Evolutionary conservation across 1,140 invertebrate genomes (phyloP), one percentile per base, ranked within the genome.

Genomic region (Eriosoma lanigerum): DNA sequence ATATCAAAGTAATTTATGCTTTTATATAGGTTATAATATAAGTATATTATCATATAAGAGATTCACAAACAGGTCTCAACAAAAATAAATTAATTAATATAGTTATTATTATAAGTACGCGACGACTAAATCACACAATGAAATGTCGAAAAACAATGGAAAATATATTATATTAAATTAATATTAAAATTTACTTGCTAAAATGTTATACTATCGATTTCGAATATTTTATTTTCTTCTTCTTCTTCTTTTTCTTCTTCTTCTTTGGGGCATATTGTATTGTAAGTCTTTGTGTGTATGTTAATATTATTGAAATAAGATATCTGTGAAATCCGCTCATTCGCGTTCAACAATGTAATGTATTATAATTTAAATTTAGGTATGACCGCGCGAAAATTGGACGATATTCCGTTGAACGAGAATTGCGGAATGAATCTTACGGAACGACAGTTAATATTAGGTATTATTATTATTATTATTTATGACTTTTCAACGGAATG

Each of bases 181-280:
- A 68, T 15, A 46, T 24, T 48, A 48, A 68, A 68, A 68, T 66
- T 66, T 66, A 66, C 32, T 66, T 13, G 17, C 44, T 68, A 68
- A 48, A 68, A 48, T 68, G 4, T n/a, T 21, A 38, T 24, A 68
- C 64, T 68, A 68, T 8, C 60, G 26, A 26, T 29, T 64, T 64
- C 29, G 46, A 38, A 4, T 38, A 38, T 38, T 38, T 38, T 38
- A 38, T 38, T 38, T 38, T 4, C 32, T 38, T 38, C 8, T 38
- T 4, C 3, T 38, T 38, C 8, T 8, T 38, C 32, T 3, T 38
- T 38, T 38, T 38, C 32, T 80, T 80, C 58, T 32, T 46, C 32
- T 32, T 64, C 46, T 48, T 26, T 17, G 26, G 38, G 32, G n/a
- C n/a, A 32, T 80, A 48, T n/a, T n/a, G n/a, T n/a, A n/a, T n/a